Evolutionary conservation across 2,797 vertebrate genomes (phyloP), one percentile per base, ranked within the genome.

Genomic region (Halcyon smyrnensis): DNA sequence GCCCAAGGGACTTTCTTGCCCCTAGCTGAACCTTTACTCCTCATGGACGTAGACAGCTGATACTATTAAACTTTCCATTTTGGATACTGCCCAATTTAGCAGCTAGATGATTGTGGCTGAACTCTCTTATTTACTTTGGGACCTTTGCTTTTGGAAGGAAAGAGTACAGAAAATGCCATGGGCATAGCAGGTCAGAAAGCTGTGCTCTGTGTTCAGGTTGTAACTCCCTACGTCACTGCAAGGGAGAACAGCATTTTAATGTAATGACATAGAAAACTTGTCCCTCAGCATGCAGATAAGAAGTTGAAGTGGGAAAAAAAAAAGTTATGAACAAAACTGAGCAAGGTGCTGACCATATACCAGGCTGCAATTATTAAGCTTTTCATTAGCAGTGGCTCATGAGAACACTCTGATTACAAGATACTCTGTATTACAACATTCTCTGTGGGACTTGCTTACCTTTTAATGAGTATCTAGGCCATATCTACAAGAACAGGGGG

Each of bases 1-100:
- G 39, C 84, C 78, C 56, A 94, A 90, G 96, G 94, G 90, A 95
- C 93, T 97, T 97, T 95, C 92, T 97, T 85, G 68, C 88, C 95
- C 93, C 84, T 78, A 68, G 78, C 27, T 94, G 92, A 97, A 95
- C 93, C 86, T 87, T 75, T 85, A 39, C 56, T 84, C 37, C 88
- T 77, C 0, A 2, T 71, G 46, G 84, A 85, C 71, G 12, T 27
- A 85, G 90, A 92, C 78, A 95, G 68, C 50, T 95, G 96, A 95
- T 89, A 71, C 88, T 80, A 50, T 85, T 90, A 90, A 93, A 7
- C 90, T 89, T 94, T 90, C 90, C 41, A 12, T 54, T 94, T 93
- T 94, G 88, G 90, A 93, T 78, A 51, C 64, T 54, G 84, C 78
- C 68, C 88, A 87, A 5, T 75, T 92, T 51, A 92, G 88, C 64